A percentile compares a stretch with the other conserved stretches of the same genome.
Conservation (phyloP, 92 coral and sea anemone genomes). For the Epizoanthus fatuus region DNA sequence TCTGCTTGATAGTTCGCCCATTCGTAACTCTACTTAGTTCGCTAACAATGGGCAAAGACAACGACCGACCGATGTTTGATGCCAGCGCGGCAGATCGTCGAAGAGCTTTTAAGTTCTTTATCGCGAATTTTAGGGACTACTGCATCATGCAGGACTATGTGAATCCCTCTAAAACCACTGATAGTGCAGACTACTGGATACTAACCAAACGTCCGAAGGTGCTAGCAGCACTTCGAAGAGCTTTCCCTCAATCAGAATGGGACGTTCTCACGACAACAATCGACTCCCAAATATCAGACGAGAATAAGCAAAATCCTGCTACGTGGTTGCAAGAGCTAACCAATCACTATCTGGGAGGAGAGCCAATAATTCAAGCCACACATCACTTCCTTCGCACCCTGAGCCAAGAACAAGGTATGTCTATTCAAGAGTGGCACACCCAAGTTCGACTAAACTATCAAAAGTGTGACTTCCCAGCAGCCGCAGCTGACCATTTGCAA, state of each 20-base stretch:
- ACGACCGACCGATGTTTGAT: not conserved
- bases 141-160: slow-evolving; percentile 27
- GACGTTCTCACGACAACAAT: slow-evolving; percentile 51
- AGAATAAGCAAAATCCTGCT: slow-evolving; percentile 55
- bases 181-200: slow-evolving; percentile 59
- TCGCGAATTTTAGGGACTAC: slow-evolving; percentile 15
- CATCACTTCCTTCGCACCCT: slow-evolving; percentile 43
- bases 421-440: slow-evolving; percentile 75
- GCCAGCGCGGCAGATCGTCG: not conserved
- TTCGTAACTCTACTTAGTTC: not conserved
- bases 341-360: slow-evolving; percentile 51
- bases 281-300: slow-evolving; percentile 58
- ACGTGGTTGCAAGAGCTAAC: slow-evolving; percentile 54
- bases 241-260: slow-evolving; percentile 66
- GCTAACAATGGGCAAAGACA: not conserved
- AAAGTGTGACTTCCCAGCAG: slow-evolving; percentile 64
- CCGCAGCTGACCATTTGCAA: slow-evolving; percentile 64
- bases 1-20: too few relatives aligned
- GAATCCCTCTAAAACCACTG: slow-evolving; percentile 33
- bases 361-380: slow-evolving; percentile 44
- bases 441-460: slow-evolving; percentile 66
- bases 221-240: slow-evolving; percentile 46
- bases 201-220: slow-evolving; percentile 52
- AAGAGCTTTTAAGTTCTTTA: not conserved
- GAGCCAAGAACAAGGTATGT: slow-evolving; percentile 68